Percentiles rank a stretch among this genome's conserved stretches.
Evolutionary conservation across 2,113 vertebrate species (phyloP).

Genomic region (Hassar affinis): DNA sequence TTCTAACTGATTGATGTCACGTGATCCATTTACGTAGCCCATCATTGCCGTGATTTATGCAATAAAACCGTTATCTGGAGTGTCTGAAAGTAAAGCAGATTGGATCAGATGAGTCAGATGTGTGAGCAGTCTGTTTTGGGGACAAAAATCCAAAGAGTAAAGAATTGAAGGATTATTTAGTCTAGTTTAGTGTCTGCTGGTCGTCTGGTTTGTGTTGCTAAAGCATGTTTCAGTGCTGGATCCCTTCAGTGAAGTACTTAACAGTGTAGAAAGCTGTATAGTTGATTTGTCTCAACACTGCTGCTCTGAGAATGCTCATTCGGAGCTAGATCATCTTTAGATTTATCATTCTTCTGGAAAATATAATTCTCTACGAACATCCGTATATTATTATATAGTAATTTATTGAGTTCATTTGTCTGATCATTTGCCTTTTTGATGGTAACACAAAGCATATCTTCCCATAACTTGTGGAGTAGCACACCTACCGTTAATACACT

Average conservation of each 20-base stretch:
- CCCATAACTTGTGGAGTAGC: neutral
- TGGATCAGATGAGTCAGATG: neutral
- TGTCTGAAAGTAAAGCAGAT: neutral
- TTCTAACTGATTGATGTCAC: neutral
- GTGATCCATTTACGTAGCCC: neutral
- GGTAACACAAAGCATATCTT: neutral
- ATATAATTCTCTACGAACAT: no score
- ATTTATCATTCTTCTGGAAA: neutral
- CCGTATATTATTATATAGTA: no score
- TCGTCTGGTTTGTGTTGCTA: neutral
- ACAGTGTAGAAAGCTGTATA: no score
- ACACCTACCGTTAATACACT: neutral
- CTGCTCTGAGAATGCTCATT: neutral
- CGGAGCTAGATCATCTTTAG: neutral
- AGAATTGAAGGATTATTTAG: no score
- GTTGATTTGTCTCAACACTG: neutral
- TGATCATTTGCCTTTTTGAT: neutral
- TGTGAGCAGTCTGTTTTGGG: no score
- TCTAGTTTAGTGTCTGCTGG: neutral
- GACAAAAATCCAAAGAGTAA: no score
- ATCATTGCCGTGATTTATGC: neutral
- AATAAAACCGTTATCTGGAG: neutral
- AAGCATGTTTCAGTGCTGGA: neutral
- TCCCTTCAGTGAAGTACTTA: no score
- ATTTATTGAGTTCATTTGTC: neutral